Evolutionary conservation across 1,140 invertebrate genomes (phyloP).

Genomic region (Meteorus sp.): DNA sequence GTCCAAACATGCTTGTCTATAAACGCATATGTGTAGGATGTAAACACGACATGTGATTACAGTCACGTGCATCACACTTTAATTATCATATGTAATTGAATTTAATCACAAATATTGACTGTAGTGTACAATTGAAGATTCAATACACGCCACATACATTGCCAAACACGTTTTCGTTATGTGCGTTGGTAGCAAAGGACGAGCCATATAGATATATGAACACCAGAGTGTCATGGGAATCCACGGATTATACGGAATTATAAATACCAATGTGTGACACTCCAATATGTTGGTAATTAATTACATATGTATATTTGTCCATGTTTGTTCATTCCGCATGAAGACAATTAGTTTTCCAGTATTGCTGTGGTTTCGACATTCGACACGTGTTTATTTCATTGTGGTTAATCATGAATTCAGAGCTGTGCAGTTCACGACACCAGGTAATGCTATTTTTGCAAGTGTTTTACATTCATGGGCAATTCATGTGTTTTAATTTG

Average conservation of each 20-base stretch:
- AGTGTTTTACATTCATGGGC: too few relatives aligned
- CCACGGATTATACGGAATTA: background rate
- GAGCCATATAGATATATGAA: background rate
- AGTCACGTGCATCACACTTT: background rate
- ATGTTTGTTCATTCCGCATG: too few relatives aligned
- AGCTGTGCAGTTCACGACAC: too few relatives aligned
- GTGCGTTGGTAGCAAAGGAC: background rate
- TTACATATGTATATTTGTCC: background rate
- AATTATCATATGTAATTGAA: background rate
- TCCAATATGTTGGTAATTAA: background rate
- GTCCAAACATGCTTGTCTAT: too few relatives aligned
- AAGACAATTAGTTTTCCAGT: background rate
- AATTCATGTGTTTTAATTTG: too few relatives aligned
- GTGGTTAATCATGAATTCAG: too few relatives aligned
- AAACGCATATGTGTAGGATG: too few relatives aligned
- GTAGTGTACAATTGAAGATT: background rate
- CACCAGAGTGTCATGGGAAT: background rate
- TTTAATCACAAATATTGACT: slow-evolving; percentile 12
- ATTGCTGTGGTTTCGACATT: background rate
- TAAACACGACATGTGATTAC: background rate
- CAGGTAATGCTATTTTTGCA: too few relatives aligned
- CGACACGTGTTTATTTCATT: slow-evolving; percentile 6
- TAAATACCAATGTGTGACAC: background rate
- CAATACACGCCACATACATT: background rate
- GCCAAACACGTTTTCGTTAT: too few relatives aligned